Base-by-base conservation (phyloP, 1,140 invertebrate species). In the Drosophila guanche region DNA sequence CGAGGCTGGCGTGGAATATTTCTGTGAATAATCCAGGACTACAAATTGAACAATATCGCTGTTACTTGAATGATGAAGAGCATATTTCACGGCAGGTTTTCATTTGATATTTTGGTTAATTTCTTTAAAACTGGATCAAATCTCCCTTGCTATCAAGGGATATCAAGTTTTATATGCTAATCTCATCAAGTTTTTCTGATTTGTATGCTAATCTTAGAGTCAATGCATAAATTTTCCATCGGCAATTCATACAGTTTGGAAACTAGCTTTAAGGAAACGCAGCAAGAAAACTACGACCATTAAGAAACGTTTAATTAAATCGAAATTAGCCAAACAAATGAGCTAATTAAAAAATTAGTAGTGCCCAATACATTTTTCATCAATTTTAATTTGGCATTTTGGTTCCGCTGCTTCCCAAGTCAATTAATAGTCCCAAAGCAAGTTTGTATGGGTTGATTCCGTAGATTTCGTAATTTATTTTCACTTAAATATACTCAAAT, bases 321-420 rank as follows among this genome's bases (percentile, higher is more conserved):
- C 25, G 22, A 67, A 76, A 84, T 83, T 84, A 79, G 61, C 61
- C 45, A 76, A 76, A 65, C 72, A 85, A 84, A 85, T 63, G 59
- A 80, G 62, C 43, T 80, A 85, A 84, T 76, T 84, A 85, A 80
- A 80, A 80, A 76, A 80, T 84, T 85, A 56, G 80, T 59, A 65
- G 86, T 80, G 62, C 77, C 46, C 46, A 71, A 84, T 85, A 76
- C 68, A 86, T 76, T 72, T 61, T 71, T 72, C 79, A 84, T 85
- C 59, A 85, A 62, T 85, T 76, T 72, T 54, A 79, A 71, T 83
- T 70, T 53, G 22, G 51, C 27, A n/a, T 29, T 37, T 27, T 12
- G 8, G 4, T 52, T 52, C 16, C 16, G 14, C 16, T 25, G 40
- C 25, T 40, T 33, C 29, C 40, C 53, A 47, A 54, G 56, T 22